Percentiles rank a stretch among this genome's conserved stretches.
These are phyloP conservation scores for Cephonodes hylas DNA, from an alignment of 2,888 invertebrate species.

Conservation along the genomic window DNA sequence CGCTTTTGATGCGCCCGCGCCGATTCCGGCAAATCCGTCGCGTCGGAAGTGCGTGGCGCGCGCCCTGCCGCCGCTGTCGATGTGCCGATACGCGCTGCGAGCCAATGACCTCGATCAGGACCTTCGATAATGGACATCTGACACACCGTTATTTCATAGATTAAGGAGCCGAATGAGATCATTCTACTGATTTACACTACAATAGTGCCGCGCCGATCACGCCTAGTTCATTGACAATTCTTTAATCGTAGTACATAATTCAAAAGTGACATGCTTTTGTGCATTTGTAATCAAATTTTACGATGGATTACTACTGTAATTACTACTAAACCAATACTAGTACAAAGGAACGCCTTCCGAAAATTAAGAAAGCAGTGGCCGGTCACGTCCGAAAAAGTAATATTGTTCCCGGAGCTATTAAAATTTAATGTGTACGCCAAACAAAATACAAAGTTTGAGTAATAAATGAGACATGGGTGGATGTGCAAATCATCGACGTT, in stretches of 20 bases:
- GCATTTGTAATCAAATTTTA: no score
- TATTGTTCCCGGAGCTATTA: not conserved
- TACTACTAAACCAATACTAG: no score
- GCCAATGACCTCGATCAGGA: constrained; percentile 75
- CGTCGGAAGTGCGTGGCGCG: constrained; percentile 79
- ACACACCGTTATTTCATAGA: constrained; percentile 61
- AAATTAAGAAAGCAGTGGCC: not conserved
- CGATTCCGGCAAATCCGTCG: constrained; percentile 81
- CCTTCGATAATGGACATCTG: constrained; percentile 62
- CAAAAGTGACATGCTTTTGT: no score
- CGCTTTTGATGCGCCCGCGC: constrained; percentile 78
- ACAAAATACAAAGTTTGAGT: not conserved
- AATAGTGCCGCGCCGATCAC: not conserved
- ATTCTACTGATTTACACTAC: constrained; percentile 16
- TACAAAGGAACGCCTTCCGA: not conserved
- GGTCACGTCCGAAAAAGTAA: not conserved
- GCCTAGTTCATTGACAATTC: not conserved
- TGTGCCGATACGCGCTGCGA: constrained; percentile 72
- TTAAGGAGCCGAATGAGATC: constrained; percentile 49
- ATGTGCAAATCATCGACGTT: constrained; percentile 67
- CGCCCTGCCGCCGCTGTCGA: constrained; percentile 61
- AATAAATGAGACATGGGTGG: constrained; percentile 17
- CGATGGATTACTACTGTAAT: no score
- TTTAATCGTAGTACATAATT: no score
- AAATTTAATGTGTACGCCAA: not conserved